Conservation (phyloP, 2,797 vertebrate genomes). For the Scolopax rusticola region DNA sequence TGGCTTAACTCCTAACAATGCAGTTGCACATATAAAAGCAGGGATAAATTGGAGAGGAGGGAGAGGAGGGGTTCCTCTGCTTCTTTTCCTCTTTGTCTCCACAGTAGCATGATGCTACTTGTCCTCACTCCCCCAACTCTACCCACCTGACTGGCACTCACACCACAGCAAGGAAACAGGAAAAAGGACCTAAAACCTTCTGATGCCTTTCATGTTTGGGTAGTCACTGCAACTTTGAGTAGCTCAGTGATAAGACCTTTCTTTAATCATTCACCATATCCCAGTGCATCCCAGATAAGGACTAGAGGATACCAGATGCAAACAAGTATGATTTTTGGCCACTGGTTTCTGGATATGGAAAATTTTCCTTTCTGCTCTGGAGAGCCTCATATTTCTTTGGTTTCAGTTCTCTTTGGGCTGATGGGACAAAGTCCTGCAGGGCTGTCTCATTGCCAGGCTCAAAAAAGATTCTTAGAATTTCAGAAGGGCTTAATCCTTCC, state of each 20-base stretch:
- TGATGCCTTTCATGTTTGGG: not conserved
- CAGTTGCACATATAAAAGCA: not conserved
- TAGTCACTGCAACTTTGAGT: not conserved
- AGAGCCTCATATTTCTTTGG: not conserved
- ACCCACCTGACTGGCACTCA: not conserved
- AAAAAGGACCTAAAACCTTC: not conserved
- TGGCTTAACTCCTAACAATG: not conserved
- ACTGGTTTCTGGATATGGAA: not conserved
- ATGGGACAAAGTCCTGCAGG: not conserved
- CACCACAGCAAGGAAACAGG: not conserved
- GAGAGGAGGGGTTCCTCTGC: not conserved
- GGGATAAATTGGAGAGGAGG: not conserved
- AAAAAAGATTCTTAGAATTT: not conserved
- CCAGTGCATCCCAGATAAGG: not conserved
- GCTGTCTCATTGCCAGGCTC: not conserved
- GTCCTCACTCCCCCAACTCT: not conserved
- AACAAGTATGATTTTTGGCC: not conserved
- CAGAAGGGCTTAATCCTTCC: not conserved
- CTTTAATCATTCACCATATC: not conserved
- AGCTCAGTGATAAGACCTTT: not conserved
- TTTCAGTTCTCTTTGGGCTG: not conserved
- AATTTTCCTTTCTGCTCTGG: not conserved
- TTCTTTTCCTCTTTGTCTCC: not conserved
- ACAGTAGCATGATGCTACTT: not conserved
- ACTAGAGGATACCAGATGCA: not conserved